Evolutionary conservation across 2,113 vertebrate genomes (phyloP).

Genomic region (Xyliphius kryptos): DNA sequence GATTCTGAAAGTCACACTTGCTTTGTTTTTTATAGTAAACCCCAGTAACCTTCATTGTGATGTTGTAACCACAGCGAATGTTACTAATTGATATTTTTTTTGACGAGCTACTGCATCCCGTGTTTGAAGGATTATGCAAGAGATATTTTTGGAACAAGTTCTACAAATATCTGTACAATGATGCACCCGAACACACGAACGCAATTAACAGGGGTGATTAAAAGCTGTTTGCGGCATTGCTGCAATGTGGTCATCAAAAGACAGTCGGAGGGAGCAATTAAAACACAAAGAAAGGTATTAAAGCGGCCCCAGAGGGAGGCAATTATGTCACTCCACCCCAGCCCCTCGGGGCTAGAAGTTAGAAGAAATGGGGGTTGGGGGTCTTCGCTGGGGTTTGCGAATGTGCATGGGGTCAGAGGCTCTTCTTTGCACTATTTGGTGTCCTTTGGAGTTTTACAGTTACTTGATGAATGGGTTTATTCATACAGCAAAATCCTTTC

Average conservation of each 20-base stretch:
- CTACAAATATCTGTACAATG: conserved; percentile 14
- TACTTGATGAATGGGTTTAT: conserved; percentile 52
- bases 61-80: too few relatives aligned
- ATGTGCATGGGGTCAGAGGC: conserved; percentile 53
- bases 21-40: too few relatives aligned
- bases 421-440: conserved; percentile 41
- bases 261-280: conserved; percentile 60
- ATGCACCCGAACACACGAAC: conserved; percentile 9
- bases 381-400: conserved; percentile 43
- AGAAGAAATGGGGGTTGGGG: conserved; percentile 19
- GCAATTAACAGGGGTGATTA: conserved; percentile 44
- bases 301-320: conserved; percentile 62
- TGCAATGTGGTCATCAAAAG: conserved; percentile 63
- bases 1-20: too few relatives aligned
- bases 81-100: too few relatives aligned
- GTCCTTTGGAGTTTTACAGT: conserved; percentile 59
- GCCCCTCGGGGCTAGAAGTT: conserved; percentile 50
- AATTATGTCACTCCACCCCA: conserved; percentile 58
- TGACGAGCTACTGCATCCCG: too few relatives aligned
- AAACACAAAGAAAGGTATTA: conserved; percentile 69
- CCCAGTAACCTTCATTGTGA: too few relatives aligned
- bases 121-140: too few relatives aligned
- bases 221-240: conserved; percentile 59
- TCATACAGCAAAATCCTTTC: conserved; percentile 54
- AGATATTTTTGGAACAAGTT: too few relatives aligned